Evolutionary conservation across 2,888 invertebrate genomes (phyloP).

Genomic region (Eudemis profundana): DNA sequence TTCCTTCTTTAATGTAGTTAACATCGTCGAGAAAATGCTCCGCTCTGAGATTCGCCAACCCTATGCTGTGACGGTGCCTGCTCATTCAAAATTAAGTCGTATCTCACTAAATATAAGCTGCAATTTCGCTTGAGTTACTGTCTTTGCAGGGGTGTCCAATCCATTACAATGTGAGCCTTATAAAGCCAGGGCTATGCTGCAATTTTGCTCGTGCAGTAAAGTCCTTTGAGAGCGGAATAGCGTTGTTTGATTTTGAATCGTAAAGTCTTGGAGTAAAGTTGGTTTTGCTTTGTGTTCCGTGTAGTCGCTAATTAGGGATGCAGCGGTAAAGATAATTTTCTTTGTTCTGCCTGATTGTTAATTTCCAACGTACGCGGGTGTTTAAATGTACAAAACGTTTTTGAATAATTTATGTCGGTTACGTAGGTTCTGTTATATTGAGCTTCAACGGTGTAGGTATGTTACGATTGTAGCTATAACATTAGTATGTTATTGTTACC

Average conservation of each 20-base stretch:
- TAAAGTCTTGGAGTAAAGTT: background rate
- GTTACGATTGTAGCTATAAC: background rate
- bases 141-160: constrained; percentile 4
- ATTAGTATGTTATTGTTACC: too few species aligned
- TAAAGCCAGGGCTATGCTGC: background rate
- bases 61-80: background rate
- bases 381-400: constrained; percentile 31
- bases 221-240: background rate
- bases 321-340: constrained; percentile 42
- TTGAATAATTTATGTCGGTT: constrained; percentile 26
- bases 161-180: constrained; percentile 12
- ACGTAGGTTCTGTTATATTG: background rate
- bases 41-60: constrained; percentile 29
- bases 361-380: constrained; percentile 23
- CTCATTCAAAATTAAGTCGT: constrained; percentile 21
- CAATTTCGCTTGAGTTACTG: background rate
- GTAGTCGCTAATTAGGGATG: constrained; percentile 34
- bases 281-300: background rate
- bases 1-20: constrained; percentile 24
- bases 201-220: constrained; percentile 1
- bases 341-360: constrained; percentile 41
- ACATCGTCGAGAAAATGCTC: constrained; percentile 21
- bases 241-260: constrained; percentile 4
- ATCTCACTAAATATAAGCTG: constrained; percentile 7
- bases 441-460: background rate